phyloP scores from a whole-genome alignment of 2,113 vertebrate genomes.

The Carassius gibelio region DNA sequence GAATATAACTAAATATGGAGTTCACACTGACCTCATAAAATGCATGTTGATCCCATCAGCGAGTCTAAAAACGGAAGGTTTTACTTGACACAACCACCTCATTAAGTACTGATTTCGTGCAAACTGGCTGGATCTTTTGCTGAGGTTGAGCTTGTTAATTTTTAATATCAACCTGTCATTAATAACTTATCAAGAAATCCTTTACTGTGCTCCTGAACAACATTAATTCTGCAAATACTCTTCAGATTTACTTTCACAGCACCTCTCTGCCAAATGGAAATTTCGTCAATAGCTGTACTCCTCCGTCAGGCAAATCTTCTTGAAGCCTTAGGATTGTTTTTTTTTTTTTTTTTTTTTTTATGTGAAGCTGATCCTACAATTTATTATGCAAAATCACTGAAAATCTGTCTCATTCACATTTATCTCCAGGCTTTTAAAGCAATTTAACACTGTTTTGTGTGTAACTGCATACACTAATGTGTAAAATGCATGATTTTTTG shows the following conservation, averaged over 20 bases:
- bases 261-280: neutral
- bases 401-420: neutral
- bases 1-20: neutral
- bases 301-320: too few relatives aligned
- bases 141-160: neutral
- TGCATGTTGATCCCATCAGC: neutral
- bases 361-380: neutral
- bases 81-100: neutral
- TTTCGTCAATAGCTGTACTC: neutral
- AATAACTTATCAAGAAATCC: constrained; percentile 4
- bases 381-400: neutral
- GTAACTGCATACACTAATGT: neutral
- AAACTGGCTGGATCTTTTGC: neutral
- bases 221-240: neutral
- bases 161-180: neutral
- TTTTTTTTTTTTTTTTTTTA: too few relatives aligned
- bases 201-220: neutral
- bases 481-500: neutral
- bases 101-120: neutral
- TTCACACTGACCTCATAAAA: neutral
- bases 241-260: neutral
- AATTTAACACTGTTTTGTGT: neutral
- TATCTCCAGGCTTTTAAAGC: neutral
- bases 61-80: neutral
- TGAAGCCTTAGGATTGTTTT: neutral